Base-by-base conservation (phyloP, 2,797 vertebrate species). In the Novumbra hubbsi region DNA sequence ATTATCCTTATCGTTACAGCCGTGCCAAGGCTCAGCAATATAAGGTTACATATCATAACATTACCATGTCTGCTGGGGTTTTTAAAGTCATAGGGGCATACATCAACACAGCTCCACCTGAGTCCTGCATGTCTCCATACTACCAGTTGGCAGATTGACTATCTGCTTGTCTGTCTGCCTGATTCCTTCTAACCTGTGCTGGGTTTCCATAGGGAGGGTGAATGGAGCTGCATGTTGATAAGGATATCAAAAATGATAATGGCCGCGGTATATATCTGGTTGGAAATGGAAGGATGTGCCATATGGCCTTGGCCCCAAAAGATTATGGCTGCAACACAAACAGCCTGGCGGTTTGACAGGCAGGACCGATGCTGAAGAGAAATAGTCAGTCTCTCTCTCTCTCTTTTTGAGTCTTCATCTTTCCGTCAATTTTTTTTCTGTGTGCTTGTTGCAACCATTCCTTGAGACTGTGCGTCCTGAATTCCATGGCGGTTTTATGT, bases 31-130 rank as follows among this genome's bases (percentile, higher is more conserved):
- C 38, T 15, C 5, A 27, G 28, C 57, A 81, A 65, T 73, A 74
- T 11, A 64, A 64, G 38, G 68, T 73, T 81, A 68, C 21, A 49
- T 71, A 71, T 85, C 79, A 60, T 64, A 6, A 64, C 62, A 64
- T 32, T 60, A 60, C 28, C 28, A 21, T 27, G 62, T 64, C 16
- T 64, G 5, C 28, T 28, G 62, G 21, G 1, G 16, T 21, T 21
- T 7, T 16, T 5, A 2, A 17, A 21, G 19, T n/a, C 73, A 81
- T 64, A 75, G 76, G 77, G 77, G 76, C 85, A 85, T 78, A 83
- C 85, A 88, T 79, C 84, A 88, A 85, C 77, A 78, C 75, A 83
- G 77, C 68, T 72, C 80, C 57, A 71, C 73, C 77, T 77, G 83
- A 76, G 75, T 55, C 71, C 50, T 57, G 49, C 62, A 73, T 38